A percentile compares a stretch with the other conserved stretches of the same genome.
Evolutionary conservation across 92 coral and sea anemone species (phyloP).

Genomic region (Phenganax subtilis): DNA sequence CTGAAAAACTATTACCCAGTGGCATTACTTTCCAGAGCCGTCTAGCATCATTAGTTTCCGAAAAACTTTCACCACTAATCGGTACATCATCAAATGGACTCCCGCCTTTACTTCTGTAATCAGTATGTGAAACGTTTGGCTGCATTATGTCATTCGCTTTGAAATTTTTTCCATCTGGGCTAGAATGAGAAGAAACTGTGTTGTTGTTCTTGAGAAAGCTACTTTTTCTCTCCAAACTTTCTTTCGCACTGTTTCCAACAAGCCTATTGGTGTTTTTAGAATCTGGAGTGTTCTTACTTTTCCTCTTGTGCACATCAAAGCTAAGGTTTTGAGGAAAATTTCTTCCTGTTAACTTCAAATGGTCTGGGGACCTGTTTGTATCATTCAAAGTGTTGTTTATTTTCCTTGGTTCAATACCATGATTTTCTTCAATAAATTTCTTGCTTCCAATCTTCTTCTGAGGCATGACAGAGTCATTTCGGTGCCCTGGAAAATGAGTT

Average conservation of each 20-base stretch:
- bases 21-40: slow-evolving; percentile 13
- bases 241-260: not conserved
- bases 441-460: not conserved
- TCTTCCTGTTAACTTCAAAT: not conserved
- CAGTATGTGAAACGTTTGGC: not conserved
- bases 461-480: no score
- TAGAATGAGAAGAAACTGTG: not conserved
- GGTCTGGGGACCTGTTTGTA: not conserved
- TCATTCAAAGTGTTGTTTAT: not conserved
- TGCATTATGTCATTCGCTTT: slow-evolving; percentile 16
- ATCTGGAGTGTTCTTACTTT: not conserved
- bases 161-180: not conserved
- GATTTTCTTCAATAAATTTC: not conserved
- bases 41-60: not conserved
- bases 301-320: not conserved
- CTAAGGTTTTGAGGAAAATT: not conserved
- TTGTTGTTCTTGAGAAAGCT: not conserved
- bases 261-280: not conserved
- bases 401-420: not conserved
- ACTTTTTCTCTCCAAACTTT: not conserved
- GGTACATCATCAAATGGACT: not conserved
- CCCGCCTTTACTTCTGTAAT: not conserved
- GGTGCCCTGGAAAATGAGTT: no score
- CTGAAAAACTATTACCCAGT: not conserved
- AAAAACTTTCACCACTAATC: not conserved